Conservation (phyloP, 2,797 vertebrate genomes). For the Sebastes baramenuke region DNA sequence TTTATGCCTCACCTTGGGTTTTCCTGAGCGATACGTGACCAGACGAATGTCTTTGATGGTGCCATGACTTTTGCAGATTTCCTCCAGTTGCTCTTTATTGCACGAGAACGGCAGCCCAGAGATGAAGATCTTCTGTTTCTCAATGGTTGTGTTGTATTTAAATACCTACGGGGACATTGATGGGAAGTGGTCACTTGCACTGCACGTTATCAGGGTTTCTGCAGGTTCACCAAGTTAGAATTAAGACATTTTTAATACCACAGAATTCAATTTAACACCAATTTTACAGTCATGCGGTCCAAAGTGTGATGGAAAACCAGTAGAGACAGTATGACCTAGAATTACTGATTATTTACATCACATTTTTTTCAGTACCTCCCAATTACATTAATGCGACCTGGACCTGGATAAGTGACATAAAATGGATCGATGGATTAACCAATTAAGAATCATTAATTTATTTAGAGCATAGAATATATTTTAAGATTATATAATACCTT, state of each 20-base stretch:
- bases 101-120: constrained; percentile 93
- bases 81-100: constrained; percentile 90
- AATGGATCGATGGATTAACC: not conserved
- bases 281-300: not conserved
- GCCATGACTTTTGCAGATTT: constrained; percentile 89
- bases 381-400: not conserved
- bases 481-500: not conserved
- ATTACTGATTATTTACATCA: not conserved
- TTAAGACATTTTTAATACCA: not conserved
- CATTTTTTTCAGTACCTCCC: not conserved
- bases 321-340: not conserved
- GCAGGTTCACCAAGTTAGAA: not conserved
- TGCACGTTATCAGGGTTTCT: not conserved
- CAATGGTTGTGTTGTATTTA: constrained; percentile 91
- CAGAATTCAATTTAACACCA: not conserved
- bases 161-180: constrained; percentile 85
- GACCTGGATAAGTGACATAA: not conserved
- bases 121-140: constrained; percentile 97
- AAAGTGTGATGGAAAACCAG: not conserved
- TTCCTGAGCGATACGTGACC: constrained; percentile 95
- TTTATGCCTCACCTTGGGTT: constrained; percentile 88
- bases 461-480: not conserved
- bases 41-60: constrained; percentile 90
- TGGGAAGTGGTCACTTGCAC: not conserved
- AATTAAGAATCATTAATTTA: not conserved